These are phyloP conservation scores for Virgularia gustaviana DNA, from an alignment of 92 coral and sea anemone species.

Conservation along the genomic window DNA sequence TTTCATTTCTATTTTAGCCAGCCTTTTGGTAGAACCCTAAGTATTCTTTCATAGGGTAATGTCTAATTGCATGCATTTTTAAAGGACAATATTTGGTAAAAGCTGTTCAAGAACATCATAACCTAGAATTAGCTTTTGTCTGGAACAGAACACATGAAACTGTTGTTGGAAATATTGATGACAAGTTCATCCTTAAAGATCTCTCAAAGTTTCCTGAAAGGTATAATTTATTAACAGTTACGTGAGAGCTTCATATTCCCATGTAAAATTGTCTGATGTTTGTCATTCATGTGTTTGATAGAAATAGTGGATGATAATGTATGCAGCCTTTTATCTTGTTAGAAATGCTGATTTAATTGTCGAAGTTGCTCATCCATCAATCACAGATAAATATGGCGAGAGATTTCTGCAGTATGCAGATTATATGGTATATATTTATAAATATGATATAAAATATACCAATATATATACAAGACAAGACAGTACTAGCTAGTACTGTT, in stretches of 20 bases:
- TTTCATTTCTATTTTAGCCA: no score
- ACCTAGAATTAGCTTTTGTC: slow-evolving; percentile 73
- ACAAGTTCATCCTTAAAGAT: slow-evolving; percentile 50
- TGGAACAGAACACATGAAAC: slow-evolving; percentile 70
- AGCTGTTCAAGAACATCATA: slow-evolving; percentile 52
- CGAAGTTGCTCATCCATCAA: slow-evolving; percentile 83
- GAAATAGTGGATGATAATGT: not conserved
- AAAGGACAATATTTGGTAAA: slow-evolving; percentile 67
- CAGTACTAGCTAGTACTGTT: no score
- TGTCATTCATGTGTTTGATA: not conserved
- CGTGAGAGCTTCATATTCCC: no score
- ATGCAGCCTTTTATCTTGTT: not conserved
- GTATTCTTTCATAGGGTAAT: no score
- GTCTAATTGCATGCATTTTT: no score
- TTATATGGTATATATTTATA: slow-evolving; percentile 56
- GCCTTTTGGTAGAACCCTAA: no score
- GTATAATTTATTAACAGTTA: no score
- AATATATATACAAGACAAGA: not conserved
- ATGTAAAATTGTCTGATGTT: no score
- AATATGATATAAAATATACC: not conserved
- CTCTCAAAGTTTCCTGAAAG: slow-evolving; percentile 56
- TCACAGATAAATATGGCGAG: slow-evolving; percentile 60
- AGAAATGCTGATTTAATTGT: slow-evolving; percentile 74
- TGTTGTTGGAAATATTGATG: slow-evolving; percentile 56
- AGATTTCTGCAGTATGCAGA: slow-evolving; percentile 68